Conservation (phyloP, 1,140 invertebrate genomes). For the Zaprionus gabonicus region DNA sequence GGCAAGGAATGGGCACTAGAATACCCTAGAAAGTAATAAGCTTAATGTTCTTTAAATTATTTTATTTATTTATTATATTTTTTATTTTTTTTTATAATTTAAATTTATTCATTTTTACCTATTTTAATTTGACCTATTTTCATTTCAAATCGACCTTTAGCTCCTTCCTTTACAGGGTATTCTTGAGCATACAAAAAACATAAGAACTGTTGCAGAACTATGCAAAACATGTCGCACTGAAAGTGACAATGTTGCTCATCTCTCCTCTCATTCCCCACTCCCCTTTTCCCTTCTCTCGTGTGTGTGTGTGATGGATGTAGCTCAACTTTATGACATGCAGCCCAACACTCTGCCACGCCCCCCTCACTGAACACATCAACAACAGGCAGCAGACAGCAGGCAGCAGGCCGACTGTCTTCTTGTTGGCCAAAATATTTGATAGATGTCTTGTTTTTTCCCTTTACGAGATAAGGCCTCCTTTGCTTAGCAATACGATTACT, state of each 20-base stretch:
- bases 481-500: constrained; percentile 5
- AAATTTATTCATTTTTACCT: neutral
- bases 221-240: constrained; percentile 67
- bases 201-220: constrained; percentile 26
- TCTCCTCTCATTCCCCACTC: neutral
- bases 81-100: neutral
- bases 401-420: constrained; percentile 45
- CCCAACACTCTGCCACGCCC: constrained; percentile 5
- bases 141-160: neutral
- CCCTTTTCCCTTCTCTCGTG: neutral
- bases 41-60: neutral
- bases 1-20: neutral
- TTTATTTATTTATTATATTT: neutral
- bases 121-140: neutral
- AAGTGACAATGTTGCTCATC: constrained; percentile 64
- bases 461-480: constrained; percentile 16
- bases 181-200: neutral
- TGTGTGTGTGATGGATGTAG: constrained; percentile 61
- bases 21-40: neutral
- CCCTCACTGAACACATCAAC: constrained; percentile 1
- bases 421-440: constrained; percentile 54
- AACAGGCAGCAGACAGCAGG: constrained; percentile 8
- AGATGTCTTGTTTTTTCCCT: constrained; percentile 29
- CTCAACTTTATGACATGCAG: constrained; percentile 68
- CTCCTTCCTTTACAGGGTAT: constrained; percentile 10